Percentiles rank a stretch among this genome's conserved stretches.
Conservation (phyloP, 1,140 invertebrate genomes). For the Pseudomyrmex concolor region DNA sequence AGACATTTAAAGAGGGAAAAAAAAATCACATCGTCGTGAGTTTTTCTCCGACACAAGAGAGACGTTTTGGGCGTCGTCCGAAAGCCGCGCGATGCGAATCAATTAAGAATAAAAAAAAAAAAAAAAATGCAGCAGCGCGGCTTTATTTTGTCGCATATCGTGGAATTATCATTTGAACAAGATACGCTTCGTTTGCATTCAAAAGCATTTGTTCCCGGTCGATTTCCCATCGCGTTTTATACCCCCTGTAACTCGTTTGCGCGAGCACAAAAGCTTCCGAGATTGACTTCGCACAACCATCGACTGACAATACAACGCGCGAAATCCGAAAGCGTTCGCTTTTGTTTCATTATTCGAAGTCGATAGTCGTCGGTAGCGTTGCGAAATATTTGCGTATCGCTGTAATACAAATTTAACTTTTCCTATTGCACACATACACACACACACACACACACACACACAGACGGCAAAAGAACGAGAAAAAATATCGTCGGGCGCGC, state of each 20-base stretch:
- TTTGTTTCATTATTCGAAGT: neutral
- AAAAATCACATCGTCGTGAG: too few species aligned
- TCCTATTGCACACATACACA: conserved; percentile 16
- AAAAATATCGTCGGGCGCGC: too few species aligned
- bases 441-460: too few species aligned
- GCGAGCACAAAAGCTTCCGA: neutral
- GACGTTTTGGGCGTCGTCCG: too few species aligned
- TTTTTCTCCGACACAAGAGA: too few species aligned
- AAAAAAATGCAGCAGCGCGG: too few species aligned
- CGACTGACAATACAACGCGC: neutral
- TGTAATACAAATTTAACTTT: conserved; percentile 19
- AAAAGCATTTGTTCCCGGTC: neutral
- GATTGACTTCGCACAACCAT: conserved; percentile 1
- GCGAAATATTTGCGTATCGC: conserved; percentile 11
- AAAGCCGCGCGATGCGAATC: too few species aligned
- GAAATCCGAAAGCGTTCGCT: conserved; percentile 9
- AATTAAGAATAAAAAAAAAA: too few species aligned
- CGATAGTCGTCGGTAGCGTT: neutral
- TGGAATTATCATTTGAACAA: neutral
- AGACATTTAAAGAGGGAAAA: too few species aligned
- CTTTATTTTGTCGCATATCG: too few species aligned
- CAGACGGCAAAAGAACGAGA: too few species aligned
- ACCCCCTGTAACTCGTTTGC: neutral
- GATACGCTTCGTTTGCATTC: neutral
- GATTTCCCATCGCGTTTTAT: too few species aligned